Evolutionary conservation across 2,888 invertebrate genomes (phyloP), one percentile per base, ranked within the genome.

Genomic region (Patella pellucida): DNA sequence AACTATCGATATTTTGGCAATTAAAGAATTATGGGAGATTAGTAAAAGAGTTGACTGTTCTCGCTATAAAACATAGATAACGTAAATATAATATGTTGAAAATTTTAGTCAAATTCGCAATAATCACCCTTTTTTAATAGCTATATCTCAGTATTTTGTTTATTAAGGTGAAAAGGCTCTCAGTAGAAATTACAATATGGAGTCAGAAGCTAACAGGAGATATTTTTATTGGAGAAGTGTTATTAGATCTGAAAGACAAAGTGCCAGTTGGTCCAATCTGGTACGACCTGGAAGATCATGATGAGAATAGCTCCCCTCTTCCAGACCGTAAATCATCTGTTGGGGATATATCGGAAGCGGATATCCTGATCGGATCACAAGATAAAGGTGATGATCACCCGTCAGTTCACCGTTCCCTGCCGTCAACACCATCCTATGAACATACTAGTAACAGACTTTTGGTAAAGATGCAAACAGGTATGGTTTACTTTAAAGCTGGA

Each of bases 161-260:
- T 27, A 67, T 70, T 23, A 62, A 86, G 85, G 92, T 97, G 69
- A 94, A 95, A 91, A 95, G 95, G 77, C 94, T 95, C 76, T 94
- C 94, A 12, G 93, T 97, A 74, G 96, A 97, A 88, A 95, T 97
- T 23, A 96, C 96, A 19, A 92, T 97, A 16, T 97, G 96, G 96
- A 96, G 96, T 89, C 93, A 95, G 81, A 94, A 94, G 83, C 95
- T 96, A 0, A 95, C 95, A 84, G 96, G 96, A 84, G 94, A 95
- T 71, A 79, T 80, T 15, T 90, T 89, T 81, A 76, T 89, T 86
- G 92, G 92, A 1, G 92, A 92, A 83, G 89, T 92, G 31, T 87
- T 94, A 89, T 93, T 87, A 11, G 95, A 96, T 84, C 91, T 96
- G 77, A 94, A 94, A 86, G 95, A 95, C 12, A 41, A 74, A 51